These are phyloP conservation scores for Rhynchonema sp. DNA, from an alignment of 2,888 invertebrate species.

Conservation along the genomic window DNA sequence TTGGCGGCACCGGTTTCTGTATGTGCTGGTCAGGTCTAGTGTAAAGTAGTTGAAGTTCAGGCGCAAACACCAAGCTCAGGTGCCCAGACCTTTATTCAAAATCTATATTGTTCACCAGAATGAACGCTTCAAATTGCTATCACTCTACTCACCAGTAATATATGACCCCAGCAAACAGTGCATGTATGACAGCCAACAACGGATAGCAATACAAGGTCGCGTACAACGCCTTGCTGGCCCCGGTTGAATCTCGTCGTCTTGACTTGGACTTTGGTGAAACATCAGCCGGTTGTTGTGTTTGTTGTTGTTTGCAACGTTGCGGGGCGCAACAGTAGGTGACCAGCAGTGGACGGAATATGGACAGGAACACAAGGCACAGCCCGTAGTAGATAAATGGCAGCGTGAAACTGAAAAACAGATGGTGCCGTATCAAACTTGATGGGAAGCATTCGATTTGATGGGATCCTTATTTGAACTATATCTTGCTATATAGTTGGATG, in stretches of 20 bases:
- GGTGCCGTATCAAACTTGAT: too few relatives aligned
- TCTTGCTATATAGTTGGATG: too few relatives aligned
- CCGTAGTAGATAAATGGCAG: slow-evolving; percentile 75
- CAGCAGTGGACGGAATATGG: slow-evolving; percentile 55
- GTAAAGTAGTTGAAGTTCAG: too few relatives aligned
- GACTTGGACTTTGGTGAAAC: background rate
- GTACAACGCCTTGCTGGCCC: background rate
- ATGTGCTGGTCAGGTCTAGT: too few relatives aligned
- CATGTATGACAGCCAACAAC: background rate
- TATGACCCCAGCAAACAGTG: background rate
- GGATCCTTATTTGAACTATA: too few relatives aligned
- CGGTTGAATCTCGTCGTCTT: background rate
- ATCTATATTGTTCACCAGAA: too few relatives aligned
- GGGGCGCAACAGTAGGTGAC: slow-evolving; percentile 30
- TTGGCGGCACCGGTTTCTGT: too few relatives aligned
- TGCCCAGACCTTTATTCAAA: too few relatives aligned
- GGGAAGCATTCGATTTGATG: too few relatives aligned
- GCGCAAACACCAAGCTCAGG: too few relatives aligned
- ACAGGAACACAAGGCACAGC: slow-evolving; percentile 55
- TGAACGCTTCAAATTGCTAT: too few relatives aligned
- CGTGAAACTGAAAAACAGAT: slow-evolving; percentile 35
- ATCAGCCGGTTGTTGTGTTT: too few relatives aligned
- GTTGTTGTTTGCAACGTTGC: background rate
- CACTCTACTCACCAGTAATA: background rate
- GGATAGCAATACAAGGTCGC: background rate